Evolutionary conservation across 2,797 vertebrate species (phyloP).

Genomic region (Acipenser transmontanus): DNA sequence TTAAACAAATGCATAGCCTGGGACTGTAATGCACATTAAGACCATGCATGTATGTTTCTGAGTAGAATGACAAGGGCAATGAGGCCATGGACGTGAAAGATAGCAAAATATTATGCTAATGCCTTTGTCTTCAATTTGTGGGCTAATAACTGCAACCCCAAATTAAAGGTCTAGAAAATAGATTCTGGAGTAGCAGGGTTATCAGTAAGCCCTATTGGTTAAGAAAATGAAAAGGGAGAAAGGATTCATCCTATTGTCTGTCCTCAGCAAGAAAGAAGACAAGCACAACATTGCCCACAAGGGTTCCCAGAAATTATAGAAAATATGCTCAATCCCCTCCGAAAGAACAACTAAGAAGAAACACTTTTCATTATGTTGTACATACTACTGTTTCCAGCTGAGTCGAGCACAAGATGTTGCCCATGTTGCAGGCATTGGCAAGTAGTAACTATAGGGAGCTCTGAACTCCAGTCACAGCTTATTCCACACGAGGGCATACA

Average conservation of each 20-base stretch:
- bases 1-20: conserved; percentile 80
- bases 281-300: conserved; percentile 30
- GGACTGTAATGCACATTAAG: conserved; percentile 65
- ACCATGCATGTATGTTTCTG: conserved; percentile 27
- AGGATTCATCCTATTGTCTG: conserved; percentile 35
- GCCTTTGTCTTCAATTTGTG: conserved; percentile 56
- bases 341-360: conserved; percentile 12
- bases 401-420: too few relatives aligned
- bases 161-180: conserved; percentile 75
- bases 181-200: conserved; percentile 68
- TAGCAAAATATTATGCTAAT: conserved; percentile 80
- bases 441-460: too few relatives aligned
- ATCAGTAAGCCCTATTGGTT: conserved; percentile 65
- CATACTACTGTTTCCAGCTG: too few relatives aligned
- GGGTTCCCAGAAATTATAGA: conserved; percentile 38
- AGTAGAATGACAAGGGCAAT: conserved; percentile 49
- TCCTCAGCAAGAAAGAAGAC: conserved; percentile 46
- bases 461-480: too few relatives aligned
- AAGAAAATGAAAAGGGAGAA: conserved; percentile 40
- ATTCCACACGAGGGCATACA: too few relatives aligned
- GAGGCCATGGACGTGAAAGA: conserved; percentile 60
- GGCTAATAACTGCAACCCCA: conserved; percentile 65
- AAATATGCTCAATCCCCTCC: conserved; percentile 14
- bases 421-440: too few relatives aligned
- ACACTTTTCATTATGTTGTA: background rate